phyloP scores from a whole-genome alignment of 2,797 vertebrate species.

The Falco novaeseelandiae region DNA sequence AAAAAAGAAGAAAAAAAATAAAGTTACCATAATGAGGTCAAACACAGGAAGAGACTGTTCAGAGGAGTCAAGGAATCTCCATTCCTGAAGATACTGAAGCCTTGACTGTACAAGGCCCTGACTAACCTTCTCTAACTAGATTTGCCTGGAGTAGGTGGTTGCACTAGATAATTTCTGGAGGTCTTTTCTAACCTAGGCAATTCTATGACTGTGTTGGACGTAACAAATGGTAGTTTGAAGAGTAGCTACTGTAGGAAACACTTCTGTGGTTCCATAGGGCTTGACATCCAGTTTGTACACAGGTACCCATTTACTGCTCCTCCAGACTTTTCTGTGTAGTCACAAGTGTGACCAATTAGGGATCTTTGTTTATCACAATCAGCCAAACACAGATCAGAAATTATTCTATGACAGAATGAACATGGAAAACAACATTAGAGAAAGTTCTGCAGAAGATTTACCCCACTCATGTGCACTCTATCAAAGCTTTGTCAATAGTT shows the following conservation, averaged over 20 bases:
- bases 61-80: background rate
- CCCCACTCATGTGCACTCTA: background rate
- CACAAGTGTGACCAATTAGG: background rate
- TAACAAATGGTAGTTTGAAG: background rate
- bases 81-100: background rate
- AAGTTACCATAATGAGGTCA: background rate
- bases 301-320: background rate
- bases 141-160: background rate
- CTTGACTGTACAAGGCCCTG: background rate
- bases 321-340: background rate
- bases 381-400: background rate
- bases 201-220: background rate
- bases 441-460: background rate
- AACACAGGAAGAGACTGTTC: background rate
- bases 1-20: background rate
- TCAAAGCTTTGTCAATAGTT: background rate
- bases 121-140: background rate
- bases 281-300: background rate
- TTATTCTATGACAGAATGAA: background rate
- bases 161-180: background rate
- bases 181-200: background rate
- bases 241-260: background rate
- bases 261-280: background rate
- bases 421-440: accelerated
- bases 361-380: background rate